Evolutionary conservation across 1,140 invertebrate genomes (phyloP).

Genomic region (Trachymyrmex cornetzi): DNA sequence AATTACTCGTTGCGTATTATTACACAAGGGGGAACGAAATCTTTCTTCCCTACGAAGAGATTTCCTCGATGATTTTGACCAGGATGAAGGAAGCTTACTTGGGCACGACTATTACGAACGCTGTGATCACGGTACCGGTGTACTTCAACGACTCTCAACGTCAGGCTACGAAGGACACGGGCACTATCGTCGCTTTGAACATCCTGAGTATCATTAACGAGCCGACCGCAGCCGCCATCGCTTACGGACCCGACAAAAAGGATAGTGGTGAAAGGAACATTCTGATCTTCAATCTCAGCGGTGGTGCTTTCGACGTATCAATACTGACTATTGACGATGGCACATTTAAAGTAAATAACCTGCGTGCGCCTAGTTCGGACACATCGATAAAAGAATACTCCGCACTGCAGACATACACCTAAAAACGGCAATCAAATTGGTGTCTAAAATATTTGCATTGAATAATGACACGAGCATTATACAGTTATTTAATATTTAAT

Average conservation of each 20-base stretch:
- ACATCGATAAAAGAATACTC: not conserved
- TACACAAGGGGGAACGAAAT: slow-evolving; percentile 52
- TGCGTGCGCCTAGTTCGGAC: slow-evolving; percentile 73
- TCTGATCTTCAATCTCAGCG: slow-evolving; percentile 95
- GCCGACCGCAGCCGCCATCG: slow-evolving; percentile 98
- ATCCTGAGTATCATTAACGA: slow-evolving; percentile 99
- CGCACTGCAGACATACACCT: not conserved
- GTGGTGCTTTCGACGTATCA: slow-evolving; percentile 98
- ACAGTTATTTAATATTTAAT: slow-evolving; percentile 18
- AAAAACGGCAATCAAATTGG: not conserved
- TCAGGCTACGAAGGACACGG: slow-evolving; percentile 97
- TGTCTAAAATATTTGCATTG: not conserved
- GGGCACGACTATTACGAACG: slow-evolving; percentile 85
- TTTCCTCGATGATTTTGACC: slow-evolving; percentile 88
- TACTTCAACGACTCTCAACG: slow-evolving; percentile 96
- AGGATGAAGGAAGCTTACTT: slow-evolving; percentile 98
- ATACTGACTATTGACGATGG: slow-evolving; percentile 98
- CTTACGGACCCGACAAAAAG: slow-evolving; percentile 99
- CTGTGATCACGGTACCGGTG: slow-evolving; percentile 77
- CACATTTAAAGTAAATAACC: slow-evolving; percentile 94
- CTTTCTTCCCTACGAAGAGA: slow-evolving; percentile 58
- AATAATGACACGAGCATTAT: not conserved
- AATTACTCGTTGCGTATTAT: slow-evolving; percentile 59
- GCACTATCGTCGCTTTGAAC: slow-evolving; percentile 97
- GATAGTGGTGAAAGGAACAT: slow-evolving; percentile 92